Conservation (phyloP, 2,888 invertebrate species). For the Poecilus cupreus region DNA sequence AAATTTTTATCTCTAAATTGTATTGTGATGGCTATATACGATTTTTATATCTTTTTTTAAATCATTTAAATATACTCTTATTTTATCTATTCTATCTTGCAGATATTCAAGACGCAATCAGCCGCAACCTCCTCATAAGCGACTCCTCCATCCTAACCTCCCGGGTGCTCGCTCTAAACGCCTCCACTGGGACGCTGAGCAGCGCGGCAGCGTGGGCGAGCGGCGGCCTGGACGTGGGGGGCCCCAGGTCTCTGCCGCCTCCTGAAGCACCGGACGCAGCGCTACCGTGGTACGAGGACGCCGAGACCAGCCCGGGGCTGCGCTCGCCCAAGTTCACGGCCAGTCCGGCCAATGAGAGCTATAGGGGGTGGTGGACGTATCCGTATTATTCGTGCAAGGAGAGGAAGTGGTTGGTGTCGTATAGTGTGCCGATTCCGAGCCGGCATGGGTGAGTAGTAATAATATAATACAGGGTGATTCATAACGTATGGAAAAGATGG, state of each 20-base stretch:
- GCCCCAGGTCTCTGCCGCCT: conserved; percentile 69
- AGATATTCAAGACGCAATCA: conserved; percentile 84
- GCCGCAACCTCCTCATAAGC: conserved; percentile 81
- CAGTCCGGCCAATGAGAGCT: conserved; percentile 78
- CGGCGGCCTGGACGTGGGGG: conserved; percentile 76
- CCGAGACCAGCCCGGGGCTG: conserved; percentile 77
- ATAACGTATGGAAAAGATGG: no score
- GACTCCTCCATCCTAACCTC: conserved; percentile 77
- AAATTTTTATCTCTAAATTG: no score
- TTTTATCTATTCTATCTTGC: no score
- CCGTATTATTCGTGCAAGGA: conserved; percentile 91
- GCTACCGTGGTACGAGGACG: conserved; percentile 85
- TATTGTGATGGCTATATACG: no score
- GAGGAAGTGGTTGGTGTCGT: conserved; percentile 88
- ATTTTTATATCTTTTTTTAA: neutral
- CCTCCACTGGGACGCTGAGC: conserved; percentile 76
- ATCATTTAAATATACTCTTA: no score
- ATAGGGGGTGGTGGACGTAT: conserved; percentile 90
- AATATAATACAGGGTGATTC: no score
- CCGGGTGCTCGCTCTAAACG: conserved; percentile 78
- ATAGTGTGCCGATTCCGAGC: conserved; percentile 82
- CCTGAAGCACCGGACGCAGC: conserved; percentile 75
- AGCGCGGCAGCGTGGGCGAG: conserved; percentile 78
- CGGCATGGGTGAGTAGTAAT: conserved; percentile 74
- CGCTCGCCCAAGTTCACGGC: conserved; percentile 83